A percentile compares a stretch with the other conserved stretches of the same genome.
Conservation (phyloP, 2,888 invertebrate species). For the Rosalia funebris region DNA sequence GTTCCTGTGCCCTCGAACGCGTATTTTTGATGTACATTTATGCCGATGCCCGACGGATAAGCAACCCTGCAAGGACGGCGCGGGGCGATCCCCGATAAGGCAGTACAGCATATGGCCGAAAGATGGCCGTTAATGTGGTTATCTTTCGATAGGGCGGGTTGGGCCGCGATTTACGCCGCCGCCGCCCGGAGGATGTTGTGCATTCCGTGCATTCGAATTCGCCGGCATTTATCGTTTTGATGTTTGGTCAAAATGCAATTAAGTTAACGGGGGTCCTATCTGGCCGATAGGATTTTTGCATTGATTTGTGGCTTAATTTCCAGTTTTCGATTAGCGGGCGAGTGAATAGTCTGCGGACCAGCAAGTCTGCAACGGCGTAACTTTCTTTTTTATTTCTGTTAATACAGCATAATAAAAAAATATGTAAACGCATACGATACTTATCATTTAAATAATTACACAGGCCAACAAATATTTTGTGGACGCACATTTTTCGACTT, state of each 20-base stretch:
- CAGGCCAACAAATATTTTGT: too few relatives aligned
- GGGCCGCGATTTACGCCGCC: constrained; percentile 41
- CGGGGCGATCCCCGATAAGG: constrained; percentile 50
- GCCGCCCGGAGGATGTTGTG: constrained; percentile 30
- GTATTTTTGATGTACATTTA: constrained; percentile 4
- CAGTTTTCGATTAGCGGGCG: neutral
- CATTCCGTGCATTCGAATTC: constrained; percentile 30
- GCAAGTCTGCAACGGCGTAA: too few relatives aligned
- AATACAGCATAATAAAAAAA: too few relatives aligned
- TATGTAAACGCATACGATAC: too few relatives aligned
- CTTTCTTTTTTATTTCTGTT: too few relatives aligned
- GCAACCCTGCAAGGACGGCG: constrained; percentile 25
- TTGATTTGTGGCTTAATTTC: constrained; percentile 44
- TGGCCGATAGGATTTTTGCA: constrained; percentile 11
- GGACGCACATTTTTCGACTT: too few relatives aligned
- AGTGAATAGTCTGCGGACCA: too few relatives aligned
- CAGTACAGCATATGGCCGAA: constrained; percentile 56
- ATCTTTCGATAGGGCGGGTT: constrained; percentile 52
- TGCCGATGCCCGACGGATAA: constrained; percentile 28
- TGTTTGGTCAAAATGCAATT: constrained; percentile 39
- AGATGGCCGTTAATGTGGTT: constrained; percentile 59
- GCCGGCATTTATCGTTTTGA: constrained; percentile 32
- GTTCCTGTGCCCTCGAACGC: neutral
- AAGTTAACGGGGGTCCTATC: constrained; percentile 26
- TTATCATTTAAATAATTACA: too few relatives aligned